Evolutionary conservation across 1,140 invertebrate genomes (phyloP).

Genomic region (Drosophila dunni): DNA sequence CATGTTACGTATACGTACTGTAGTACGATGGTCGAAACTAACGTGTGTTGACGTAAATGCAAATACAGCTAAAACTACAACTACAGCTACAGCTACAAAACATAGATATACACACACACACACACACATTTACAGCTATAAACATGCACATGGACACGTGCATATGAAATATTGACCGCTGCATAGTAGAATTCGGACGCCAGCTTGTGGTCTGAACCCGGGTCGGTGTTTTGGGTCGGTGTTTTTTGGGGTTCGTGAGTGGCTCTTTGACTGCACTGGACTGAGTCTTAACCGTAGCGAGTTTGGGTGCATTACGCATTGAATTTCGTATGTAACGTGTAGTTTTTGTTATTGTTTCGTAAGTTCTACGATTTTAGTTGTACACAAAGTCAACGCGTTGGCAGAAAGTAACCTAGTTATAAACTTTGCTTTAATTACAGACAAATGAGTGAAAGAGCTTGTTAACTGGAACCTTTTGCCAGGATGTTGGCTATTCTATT

Average conservation of each 20-base stretch:
- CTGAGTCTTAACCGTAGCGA: conserved; percentile 1
- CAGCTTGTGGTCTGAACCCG: conserved; percentile 21
- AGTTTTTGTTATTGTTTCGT: too few species aligned
- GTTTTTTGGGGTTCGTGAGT: too few species aligned
- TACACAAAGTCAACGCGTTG: background rate
- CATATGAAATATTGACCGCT: conserved; percentile 77
- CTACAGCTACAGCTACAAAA: conserved; percentile 12
- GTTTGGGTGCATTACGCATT: conserved; percentile 20
- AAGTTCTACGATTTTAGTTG: conserved; percentile 1
- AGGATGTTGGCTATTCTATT: background rate
- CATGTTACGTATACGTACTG: conserved; percentile 78
- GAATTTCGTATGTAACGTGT: background rate
- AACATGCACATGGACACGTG: conserved; percentile 48
- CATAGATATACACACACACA: conserved; percentile 5
- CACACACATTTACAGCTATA: conserved; percentile 39
- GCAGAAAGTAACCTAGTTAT: conserved; percentile 17
- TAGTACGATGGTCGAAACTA: conserved; percentile 44
- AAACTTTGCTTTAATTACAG: conserved; percentile 19
- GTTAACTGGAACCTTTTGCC: background rate
- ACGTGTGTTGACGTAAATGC: conserved; percentile 54
- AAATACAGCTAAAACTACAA: conserved; percentile 40
- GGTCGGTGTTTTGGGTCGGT: too few species aligned
- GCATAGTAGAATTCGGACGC: conserved; percentile 61
- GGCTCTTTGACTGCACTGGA: background rate
- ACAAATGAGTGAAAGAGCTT: conserved; percentile 6